Evolutionary conservation across 2,113 vertebrate species (phyloP).

Genomic region (Mormyrus iriodes): DNA sequence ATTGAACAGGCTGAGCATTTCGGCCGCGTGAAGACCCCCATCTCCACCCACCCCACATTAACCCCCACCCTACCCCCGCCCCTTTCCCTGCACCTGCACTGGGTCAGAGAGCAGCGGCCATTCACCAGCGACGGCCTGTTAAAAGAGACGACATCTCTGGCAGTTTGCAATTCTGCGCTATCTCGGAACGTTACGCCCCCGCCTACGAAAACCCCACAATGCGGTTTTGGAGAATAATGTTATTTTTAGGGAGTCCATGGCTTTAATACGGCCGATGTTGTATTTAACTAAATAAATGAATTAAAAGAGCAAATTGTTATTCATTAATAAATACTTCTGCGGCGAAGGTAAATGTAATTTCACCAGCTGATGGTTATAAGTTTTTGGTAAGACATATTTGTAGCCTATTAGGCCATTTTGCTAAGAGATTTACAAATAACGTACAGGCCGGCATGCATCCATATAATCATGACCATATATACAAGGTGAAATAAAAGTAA

Average conservation of each 20-base stretch:
- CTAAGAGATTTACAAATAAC: not conserved
- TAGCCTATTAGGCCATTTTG: not conserved
- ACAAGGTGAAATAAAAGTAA: not conserved
- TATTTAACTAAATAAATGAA: not conserved
- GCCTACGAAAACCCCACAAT: not conserved
- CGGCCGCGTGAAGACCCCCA: slow-evolving; percentile 57
- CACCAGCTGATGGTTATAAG: not conserved
- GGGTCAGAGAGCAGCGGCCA: slow-evolving; percentile 83
- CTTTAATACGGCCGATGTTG: too few species aligned
- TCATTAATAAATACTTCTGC: not conserved
- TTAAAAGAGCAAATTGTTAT: not conserved
- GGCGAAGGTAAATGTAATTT: not conserved
- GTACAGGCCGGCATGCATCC: not conserved
- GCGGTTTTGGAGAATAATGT: not conserved
- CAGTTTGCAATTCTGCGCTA: slow-evolving; percentile 81
- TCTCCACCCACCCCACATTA: slow-evolving; percentile 49
- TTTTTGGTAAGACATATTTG: not conserved
- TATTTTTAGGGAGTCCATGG: not conserved
- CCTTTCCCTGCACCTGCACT: slow-evolving; percentile 85
- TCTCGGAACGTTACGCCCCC: slow-evolving; percentile 54
- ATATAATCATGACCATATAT: not conserved
- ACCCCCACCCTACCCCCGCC: not conserved
- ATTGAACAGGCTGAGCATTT: slow-evolving; percentile 80
- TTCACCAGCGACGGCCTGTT: slow-evolving; percentile 75
- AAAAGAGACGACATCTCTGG: slow-evolving; percentile 78